Percentiles rank a stretch among this genome's conserved stretches.
These are phyloP conservation scores for Phortica okadai DNA, from an alignment of 2,888 invertebrate genomes.

Conservation along the genomic window DNA sequence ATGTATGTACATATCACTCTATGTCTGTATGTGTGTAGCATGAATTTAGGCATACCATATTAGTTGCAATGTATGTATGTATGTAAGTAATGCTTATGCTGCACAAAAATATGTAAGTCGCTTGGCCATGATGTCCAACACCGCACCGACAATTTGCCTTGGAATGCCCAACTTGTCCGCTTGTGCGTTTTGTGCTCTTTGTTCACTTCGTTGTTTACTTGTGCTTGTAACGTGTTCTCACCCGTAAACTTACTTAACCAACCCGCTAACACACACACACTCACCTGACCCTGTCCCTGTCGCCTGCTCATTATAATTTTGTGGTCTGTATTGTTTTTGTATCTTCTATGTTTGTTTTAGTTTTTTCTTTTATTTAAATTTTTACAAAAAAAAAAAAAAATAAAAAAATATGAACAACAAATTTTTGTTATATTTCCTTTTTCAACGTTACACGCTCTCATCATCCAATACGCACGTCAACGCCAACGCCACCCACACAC, in stretches of 20 bases:
- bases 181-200: slow-evolving; percentile 44
- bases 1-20: slow-evolving; percentile 16
- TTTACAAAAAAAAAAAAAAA: not conserved
- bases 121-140: not conserved
- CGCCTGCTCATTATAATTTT: not conserved
- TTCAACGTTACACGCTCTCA: too few species aligned
- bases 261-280: too few species aligned
- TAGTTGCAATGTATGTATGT: not conserved
- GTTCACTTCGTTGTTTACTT: slow-evolving; percentile 21
- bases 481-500: not conserved
- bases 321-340: not conserved
- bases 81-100: slow-evolving; percentile 12
- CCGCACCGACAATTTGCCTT: not conserved
- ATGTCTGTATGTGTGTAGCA: not conserved
- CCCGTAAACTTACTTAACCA: not conserved
- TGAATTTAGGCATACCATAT: not conserved
- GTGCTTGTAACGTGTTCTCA: not conserved
- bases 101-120: not conserved
- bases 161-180: not conserved
- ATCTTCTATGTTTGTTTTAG: not conserved
- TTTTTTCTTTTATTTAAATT: not conserved
- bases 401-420: not conserved
- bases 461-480: too few species aligned
- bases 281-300: too few species aligned
- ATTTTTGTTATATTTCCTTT: too few species aligned